Conservation (phyloP, 2,113 vertebrate species). For the Axis porcinus region DNA sequence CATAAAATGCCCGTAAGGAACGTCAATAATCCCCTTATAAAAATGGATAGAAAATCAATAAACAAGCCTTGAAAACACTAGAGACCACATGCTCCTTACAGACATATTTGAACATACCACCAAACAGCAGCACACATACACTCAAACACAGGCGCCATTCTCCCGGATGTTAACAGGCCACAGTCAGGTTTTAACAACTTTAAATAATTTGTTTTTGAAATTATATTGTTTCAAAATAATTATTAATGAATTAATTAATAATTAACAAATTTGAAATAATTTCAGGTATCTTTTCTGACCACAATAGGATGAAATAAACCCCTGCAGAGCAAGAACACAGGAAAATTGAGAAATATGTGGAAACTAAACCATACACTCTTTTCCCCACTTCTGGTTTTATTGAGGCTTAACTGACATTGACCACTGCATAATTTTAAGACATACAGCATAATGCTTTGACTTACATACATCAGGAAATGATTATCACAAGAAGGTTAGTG, state of each 20-base stretch:
- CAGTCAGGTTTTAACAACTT: not conserved
- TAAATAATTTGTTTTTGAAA: not conserved
- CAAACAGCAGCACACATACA: not conserved
- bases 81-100: not conserved
- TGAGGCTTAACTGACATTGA: not conserved
- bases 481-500: not conserved
- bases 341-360: not conserved
- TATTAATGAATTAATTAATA: too few relatives aligned
- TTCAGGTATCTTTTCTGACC: not conserved
- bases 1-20: not conserved
- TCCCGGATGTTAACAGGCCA: not conserved
- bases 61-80: not conserved
- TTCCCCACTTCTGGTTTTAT: not conserved
- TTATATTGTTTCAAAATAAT: too few relatives aligned
- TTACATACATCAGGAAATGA: not conserved
- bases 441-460: not conserved
- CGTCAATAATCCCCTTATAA: not conserved
- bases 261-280: too few relatives aligned
- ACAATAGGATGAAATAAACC: not conserved
- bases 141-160: too few relatives aligned
- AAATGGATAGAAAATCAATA: not conserved
- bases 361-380: not conserved
- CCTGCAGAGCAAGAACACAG: not conserved
- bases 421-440: not conserved
- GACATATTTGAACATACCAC: not conserved